A percentile compares a stretch with the other conserved stretches of the same genome.
Conservation (phyloP, 2,797 vertebrate species). For the Cossypha niveicapilla region DNA sequence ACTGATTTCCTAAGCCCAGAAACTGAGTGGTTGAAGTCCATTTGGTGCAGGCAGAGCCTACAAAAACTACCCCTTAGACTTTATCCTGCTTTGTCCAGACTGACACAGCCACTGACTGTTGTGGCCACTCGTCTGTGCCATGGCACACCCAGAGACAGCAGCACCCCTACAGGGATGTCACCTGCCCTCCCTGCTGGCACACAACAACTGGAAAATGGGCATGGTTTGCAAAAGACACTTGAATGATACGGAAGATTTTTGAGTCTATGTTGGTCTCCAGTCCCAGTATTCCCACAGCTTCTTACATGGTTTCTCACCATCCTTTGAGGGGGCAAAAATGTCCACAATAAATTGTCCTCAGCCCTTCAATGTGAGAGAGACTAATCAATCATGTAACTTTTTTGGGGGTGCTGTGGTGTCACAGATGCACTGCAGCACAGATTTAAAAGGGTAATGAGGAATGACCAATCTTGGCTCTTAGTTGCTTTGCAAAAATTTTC, state of each 20-base stretch:
- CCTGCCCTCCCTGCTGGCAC: not conserved
- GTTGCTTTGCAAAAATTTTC: not conserved
- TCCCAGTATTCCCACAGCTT: not conserved
- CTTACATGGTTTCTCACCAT: not conserved
- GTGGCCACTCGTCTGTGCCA: accelerated
- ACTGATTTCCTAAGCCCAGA: not conserved
- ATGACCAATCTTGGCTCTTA: not conserved
- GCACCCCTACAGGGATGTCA: not conserved
- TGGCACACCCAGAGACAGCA: not conserved
- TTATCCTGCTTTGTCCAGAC: not conserved
- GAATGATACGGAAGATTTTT: not conserved
- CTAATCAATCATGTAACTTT: not conserved
- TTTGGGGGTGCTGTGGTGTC: not conserved
- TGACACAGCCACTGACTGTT: no score
- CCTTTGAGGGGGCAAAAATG: not conserved
- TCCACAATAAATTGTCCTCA: not conserved
- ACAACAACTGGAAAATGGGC: not conserved
- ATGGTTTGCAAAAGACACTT: not conserved
- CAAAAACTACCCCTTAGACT: not conserved
- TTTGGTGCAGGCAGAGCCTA: not conserved
- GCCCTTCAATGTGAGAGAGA: not conserved
- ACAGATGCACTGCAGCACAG: not conserved
- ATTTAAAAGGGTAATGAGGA: not conserved
- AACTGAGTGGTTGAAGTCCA: not conserved
- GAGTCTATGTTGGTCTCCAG: not conserved